phyloP scores from a whole-genome alignment of 1,140 invertebrate genomes.

The Gonioctena quinquepunctata region DNA sequence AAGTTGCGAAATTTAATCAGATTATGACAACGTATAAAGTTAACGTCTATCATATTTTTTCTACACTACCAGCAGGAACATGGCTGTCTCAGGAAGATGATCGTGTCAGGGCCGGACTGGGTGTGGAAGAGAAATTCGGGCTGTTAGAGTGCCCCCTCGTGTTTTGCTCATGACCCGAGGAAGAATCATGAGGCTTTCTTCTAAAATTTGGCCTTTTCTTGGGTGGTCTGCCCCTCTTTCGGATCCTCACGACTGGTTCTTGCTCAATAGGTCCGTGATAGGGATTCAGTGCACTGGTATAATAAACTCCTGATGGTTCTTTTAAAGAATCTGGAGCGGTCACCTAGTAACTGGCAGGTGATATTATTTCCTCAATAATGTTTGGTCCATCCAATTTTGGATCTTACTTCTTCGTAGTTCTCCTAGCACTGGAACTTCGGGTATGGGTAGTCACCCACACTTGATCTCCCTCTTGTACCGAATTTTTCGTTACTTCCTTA shows the following conservation, averaged over 20 bases:
- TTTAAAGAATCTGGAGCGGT: not conserved
- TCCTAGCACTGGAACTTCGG: constrained; percentile 18
- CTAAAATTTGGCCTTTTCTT: no score
- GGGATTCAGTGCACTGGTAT: not conserved
- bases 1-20: no score
- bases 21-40: no score
- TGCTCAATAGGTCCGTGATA: not conserved
- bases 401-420: constrained; percentile 8
- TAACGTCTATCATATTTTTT: no score
- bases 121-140: not conserved
- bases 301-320: not conserved
- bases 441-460: constrained; percentile 32
- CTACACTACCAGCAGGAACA: no score
- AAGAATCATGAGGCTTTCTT: no score
- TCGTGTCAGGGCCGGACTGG: no score
- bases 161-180: no score
- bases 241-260: not conserved
- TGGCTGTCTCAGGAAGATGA: no score
- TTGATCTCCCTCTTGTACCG: not conserved
- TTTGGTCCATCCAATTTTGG: constrained; percentile 34
- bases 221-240: no score
- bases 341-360: not conserved
- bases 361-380: not conserved
- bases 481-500: no score
- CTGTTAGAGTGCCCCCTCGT: not conserved